Percentiles rank a stretch among this genome's conserved stretches.
Evolutionary conservation across 2,888 invertebrate species (phyloP).

Genomic region (Mythimna impura): DNA sequence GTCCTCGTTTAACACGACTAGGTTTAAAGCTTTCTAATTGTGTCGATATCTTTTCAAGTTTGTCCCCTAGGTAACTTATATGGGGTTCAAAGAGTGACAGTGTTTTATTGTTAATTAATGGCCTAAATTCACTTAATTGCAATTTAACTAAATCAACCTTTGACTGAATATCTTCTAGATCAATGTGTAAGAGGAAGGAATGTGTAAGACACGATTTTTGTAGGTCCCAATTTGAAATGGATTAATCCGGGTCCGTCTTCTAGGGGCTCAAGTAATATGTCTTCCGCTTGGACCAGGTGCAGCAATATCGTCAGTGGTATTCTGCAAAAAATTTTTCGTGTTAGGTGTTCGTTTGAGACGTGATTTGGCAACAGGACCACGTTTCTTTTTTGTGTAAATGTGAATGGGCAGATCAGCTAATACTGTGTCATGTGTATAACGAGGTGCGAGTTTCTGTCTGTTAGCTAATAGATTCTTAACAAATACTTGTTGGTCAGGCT

Average conservation of each 20-base stretch:
- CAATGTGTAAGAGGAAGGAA: background rate
- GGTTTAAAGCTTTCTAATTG: conserved; percentile 10
- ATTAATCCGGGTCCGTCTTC: conserved; percentile 8
- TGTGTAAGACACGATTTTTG: background rate
- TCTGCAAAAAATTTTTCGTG: conserved; percentile 17
- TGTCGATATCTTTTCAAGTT: conserved; percentile 3
- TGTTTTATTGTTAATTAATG: conserved; percentile 17
- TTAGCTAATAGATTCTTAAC: conserved; percentile 5
- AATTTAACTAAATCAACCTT: conserved; percentile 22
- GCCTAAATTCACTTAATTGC: conserved; percentile 10
- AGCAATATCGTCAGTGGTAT: conserved; percentile 20
- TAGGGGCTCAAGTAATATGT: conserved; percentile 40
- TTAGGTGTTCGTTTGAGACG: conserved; percentile 15
- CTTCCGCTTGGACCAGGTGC: conserved; percentile 24
- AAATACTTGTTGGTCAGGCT: conserved; percentile 15
- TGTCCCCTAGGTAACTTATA: conserved; percentile 2
- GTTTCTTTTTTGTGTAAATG: conserved; percentile 20
- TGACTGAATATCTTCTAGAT: background rate
- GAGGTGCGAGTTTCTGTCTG: conserved; percentile 3
- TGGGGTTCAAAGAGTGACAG: conserved; percentile 11
- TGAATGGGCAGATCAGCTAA: conserved; percentile 63
- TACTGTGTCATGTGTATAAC: conserved; percentile 55
- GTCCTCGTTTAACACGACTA: background rate
- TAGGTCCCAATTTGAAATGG: background rate
- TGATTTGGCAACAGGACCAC: conserved; percentile 23